phyloP scores from a whole-genome alignment of 2,797 vertebrate genomes.

The Alcedo quadribrachys region DNA sequence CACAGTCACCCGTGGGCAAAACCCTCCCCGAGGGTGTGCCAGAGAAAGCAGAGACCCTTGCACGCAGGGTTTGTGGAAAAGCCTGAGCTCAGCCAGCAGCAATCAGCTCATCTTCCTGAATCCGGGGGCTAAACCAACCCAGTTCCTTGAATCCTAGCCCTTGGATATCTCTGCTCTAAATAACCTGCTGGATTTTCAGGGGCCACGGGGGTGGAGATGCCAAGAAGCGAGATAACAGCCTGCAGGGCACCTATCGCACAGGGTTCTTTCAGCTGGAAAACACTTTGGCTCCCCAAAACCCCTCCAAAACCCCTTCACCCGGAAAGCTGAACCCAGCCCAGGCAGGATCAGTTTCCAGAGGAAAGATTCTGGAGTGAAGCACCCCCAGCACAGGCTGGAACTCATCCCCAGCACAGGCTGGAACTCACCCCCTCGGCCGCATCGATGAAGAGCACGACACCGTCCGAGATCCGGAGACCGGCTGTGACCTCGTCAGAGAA shows the following conservation, averaged over 20 bases:
- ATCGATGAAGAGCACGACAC: constrained; percentile 96
- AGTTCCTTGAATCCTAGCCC: not conserved
- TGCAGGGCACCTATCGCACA: not conserved
- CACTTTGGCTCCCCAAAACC: fast-evolving
- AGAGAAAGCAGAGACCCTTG: constrained; percentile 7
- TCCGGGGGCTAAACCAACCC: not conserved
- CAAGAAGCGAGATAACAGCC: not conserved
- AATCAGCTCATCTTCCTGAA: not conserved
- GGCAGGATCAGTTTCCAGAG: not conserved
- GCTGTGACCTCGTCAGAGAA: constrained; percentile 98
- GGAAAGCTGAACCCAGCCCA: not conserved
- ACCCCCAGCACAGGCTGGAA: not conserved
- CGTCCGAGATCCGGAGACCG: constrained; percentile 94
- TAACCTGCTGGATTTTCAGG: not conserved
- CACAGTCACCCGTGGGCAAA: not conserved
- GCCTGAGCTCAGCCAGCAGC: not conserved
- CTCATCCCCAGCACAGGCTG: constrained; percentile 70
- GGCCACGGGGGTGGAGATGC: not conserved
- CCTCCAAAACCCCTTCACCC: constrained; percentile 14
- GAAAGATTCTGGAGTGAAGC: not conserved
- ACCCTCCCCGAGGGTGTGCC: not conserved
- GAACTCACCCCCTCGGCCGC: constrained; percentile 95
- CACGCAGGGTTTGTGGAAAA: not conserved
- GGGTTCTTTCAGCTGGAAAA: not conserved
- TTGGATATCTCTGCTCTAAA: not conserved